phyloP scores from a whole-genome alignment of 2,797 vertebrate species.

The Characodon lateralis region DNA sequence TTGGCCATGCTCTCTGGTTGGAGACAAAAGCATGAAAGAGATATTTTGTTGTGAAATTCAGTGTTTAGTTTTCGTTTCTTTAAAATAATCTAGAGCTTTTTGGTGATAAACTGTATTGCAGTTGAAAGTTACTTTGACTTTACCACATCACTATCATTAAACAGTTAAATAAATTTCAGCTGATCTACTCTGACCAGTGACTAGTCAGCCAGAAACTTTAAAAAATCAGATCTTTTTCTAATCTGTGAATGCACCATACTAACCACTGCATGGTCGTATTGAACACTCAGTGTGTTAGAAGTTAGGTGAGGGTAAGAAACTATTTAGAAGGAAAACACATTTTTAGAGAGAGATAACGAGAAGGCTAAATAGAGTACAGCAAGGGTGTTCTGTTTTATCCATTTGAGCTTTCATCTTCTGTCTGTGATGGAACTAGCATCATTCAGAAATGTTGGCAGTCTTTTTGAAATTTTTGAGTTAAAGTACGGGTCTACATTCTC shows the following conservation, averaged over 20 bases:
- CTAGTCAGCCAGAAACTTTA: not conserved
- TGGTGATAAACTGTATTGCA: not conserved
- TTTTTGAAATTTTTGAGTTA: not conserved
- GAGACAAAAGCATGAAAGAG: conserved; percentile 20
- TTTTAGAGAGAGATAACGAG: not conserved
- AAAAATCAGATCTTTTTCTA: not conserved
- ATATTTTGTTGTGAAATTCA: not conserved
- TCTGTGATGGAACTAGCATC: not conserved
- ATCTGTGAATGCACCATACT: not conserved
- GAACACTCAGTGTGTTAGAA: not conserved
- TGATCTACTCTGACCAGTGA: not conserved
- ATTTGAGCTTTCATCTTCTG: not conserved
- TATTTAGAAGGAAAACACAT: not conserved
- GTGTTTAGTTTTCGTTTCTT: not conserved
- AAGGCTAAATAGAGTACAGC: not conserved
- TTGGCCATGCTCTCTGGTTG: conserved; percentile 62
- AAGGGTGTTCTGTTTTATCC: not conserved
- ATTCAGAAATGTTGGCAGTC: not conserved
- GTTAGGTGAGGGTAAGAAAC: not conserved
- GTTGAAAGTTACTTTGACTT: not conserved
- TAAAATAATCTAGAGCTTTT: not conserved
- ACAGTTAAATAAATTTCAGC: not conserved
- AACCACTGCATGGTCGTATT: not conserved
- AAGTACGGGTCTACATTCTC: not conserved
- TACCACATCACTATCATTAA: not conserved